These are phyloP conservation scores for Varecia variegata DNA, from an alignment of 2,797 vertebrate genomes.

Conservation along the genomic window DNA sequence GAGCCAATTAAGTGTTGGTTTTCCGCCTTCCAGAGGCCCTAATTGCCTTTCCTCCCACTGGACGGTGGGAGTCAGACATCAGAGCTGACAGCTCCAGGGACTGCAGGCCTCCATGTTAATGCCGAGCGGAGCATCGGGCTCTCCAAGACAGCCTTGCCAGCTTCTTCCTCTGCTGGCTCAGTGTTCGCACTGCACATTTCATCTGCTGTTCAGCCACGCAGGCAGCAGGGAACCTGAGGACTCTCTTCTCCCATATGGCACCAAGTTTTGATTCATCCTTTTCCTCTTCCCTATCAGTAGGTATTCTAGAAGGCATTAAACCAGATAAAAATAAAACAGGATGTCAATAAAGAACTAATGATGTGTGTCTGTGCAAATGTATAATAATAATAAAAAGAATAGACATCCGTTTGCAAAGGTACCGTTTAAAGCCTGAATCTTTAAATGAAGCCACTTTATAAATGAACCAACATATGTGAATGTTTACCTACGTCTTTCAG, in stretches of 20 bases:
- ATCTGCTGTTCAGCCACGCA: conserved; percentile 25
- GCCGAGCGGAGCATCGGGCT: not conserved
- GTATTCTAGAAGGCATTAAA: conserved; percentile 67
- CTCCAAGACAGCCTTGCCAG: not conserved
- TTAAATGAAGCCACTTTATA: conserved; percentile 55
- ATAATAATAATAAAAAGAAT: conserved; percentile 69
- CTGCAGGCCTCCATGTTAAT: not conserved
- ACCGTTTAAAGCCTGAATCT: conserved; percentile 45
- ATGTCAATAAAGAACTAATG: conserved; percentile 76
- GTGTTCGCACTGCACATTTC: not conserved
- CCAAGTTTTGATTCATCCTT: conserved; percentile 23
- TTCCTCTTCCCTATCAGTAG: conserved; percentile 56
- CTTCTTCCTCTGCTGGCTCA: not conserved
- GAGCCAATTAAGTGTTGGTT: not conserved
- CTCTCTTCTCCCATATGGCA: conserved; percentile 66
- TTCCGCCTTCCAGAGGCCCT: not conserved
- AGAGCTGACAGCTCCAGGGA: not conserved
- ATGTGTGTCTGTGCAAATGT: conserved; percentile 63
- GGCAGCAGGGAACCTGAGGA: conserved; percentile 53
- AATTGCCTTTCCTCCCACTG: not conserved
- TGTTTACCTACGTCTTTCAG: conserved; percentile 69
- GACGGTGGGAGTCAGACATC: not conserved
- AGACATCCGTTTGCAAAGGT: conserved; percentile 61
- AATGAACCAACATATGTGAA: conserved; percentile 72
- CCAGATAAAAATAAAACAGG: conserved; percentile 76